Evolutionary conservation across 1,140 invertebrate genomes (phyloP), one percentile per base, ranked within the genome.

Genomic region (Ooceraea biroi): DNA sequence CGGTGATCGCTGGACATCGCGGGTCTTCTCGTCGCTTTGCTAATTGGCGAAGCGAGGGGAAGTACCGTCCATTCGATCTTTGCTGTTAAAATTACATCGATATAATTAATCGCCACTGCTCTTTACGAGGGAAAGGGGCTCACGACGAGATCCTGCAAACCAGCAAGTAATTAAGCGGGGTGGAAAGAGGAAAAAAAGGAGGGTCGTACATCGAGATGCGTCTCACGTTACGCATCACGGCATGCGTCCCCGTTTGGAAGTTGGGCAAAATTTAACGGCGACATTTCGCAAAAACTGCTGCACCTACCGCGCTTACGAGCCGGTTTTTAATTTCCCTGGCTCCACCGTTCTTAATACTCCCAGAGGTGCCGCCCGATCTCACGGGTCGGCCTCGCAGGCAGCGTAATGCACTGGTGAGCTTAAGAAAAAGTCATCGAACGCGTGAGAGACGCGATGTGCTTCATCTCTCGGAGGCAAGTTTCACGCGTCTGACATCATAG

Each of bases 281-380:
- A 7, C 17, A 19, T 78, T 78, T 78, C 76, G 76, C 76, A 78
- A 78, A 78, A 78, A 78, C 50, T 12, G 65, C 76, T 58, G 63
- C 50, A 44, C 76, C 74, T 77, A 66, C 61, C 74, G 61, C 74
- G 61, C 66, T 66, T 77, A 52, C 65, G 36, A 8, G 65, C 76
- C 50, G 65, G 66, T 65, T 80, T 80, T 80, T 80, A 71, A 80
- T 80, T 80, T 69, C 36, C 50, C 25, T 65, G 52, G n/a, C 22
- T 36, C 36, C 17, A 25, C 36, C 65, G 52, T 71, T 80, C 65
- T 80, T 69, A 57, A 80, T 80, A 25, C 66, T 36, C 22, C 30
- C 17, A 46, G 12, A 55, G 61, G 17, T 57, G 61, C 63, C 36
- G 36, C 22, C 17, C 22, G 65, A 22, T 78, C 65, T 80, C 65